phyloP scores from a whole-genome alignment of 2,888 invertebrate species.

The Eristalinus aeneus region DNA sequence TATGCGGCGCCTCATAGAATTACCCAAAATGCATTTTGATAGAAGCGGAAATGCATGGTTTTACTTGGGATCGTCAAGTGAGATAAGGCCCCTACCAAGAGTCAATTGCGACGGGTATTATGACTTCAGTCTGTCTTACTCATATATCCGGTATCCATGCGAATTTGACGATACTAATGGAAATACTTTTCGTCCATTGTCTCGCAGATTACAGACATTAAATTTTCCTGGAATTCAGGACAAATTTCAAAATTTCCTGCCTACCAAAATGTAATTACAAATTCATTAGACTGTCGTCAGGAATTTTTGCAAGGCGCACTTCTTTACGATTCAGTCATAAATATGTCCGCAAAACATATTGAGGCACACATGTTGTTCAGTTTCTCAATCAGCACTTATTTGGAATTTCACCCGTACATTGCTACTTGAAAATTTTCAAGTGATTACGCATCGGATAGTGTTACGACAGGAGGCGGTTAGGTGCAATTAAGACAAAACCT shows the following conservation, averaged over 20 bases:
- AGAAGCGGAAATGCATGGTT: background rate
- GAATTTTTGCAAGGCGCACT: background rate
- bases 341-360: background rate
- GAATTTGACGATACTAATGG: background rate
- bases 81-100: background rate
- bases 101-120: background rate
- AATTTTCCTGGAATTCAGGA: background rate
- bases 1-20: background rate
- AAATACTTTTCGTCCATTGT: background rate
- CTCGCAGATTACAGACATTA: background rate
- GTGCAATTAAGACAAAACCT: constrained; percentile 42
- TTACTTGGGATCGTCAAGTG: background rate
- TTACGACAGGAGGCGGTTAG: constrained; percentile 37
- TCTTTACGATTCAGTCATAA: background rate
- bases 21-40: background rate
- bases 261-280: background rate
- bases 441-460: constrained; percentile 1
- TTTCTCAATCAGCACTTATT: background rate
- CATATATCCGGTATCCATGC: background rate
- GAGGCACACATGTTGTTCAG: background rate
- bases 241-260: background rate
- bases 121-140: background rate
- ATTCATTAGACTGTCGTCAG: background rate
- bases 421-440: background rate
- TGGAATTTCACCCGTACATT: background rate